phyloP scores from a whole-genome alignment of 2,888 invertebrate genomes.

The Phengaris arion region DNA sequence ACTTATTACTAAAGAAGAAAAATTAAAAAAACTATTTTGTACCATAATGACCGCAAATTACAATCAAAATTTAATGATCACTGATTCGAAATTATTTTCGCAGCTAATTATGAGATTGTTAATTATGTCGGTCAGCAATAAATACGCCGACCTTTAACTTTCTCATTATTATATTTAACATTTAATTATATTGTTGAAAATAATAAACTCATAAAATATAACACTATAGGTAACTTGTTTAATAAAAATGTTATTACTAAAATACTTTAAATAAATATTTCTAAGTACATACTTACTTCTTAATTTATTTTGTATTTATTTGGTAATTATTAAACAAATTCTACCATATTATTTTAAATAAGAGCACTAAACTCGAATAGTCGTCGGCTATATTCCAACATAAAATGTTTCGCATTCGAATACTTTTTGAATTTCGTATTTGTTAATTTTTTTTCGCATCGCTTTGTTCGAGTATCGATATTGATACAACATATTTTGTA shows the following conservation, averaged over 20 bases:
- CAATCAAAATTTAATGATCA: not conserved
- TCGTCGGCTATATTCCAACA: too few species aligned
- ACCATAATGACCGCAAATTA: not conserved
- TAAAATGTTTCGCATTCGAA: not conserved
- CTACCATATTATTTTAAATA: not conserved
- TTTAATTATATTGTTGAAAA: not conserved
- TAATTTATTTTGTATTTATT: too few species aligned
- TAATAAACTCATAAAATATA: too few species aligned
- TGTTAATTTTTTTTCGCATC: not conserved
- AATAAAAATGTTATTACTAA: too few species aligned
- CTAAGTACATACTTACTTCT: too few species aligned
- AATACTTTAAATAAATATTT: too few species aligned
- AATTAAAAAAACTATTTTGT: too few species aligned
- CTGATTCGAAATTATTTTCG: not conserved
- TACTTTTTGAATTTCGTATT: conserved; percentile 3
- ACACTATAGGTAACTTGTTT: too few species aligned
- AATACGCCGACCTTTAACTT: not conserved
- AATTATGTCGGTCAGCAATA: conserved; percentile 7
- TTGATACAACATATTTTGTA: conserved; percentile 8
- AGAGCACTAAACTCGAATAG: too few species aligned
- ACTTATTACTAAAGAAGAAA: too few species aligned
- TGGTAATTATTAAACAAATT: not conserved
- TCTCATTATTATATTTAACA: conserved; percentile 2
- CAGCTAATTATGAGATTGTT: conserved; percentile 2
- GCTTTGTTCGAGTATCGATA: conserved; percentile 9